Conservation (phyloP, 2,888 invertebrate genomes). For the Plagiodera versicolora region DNA sequence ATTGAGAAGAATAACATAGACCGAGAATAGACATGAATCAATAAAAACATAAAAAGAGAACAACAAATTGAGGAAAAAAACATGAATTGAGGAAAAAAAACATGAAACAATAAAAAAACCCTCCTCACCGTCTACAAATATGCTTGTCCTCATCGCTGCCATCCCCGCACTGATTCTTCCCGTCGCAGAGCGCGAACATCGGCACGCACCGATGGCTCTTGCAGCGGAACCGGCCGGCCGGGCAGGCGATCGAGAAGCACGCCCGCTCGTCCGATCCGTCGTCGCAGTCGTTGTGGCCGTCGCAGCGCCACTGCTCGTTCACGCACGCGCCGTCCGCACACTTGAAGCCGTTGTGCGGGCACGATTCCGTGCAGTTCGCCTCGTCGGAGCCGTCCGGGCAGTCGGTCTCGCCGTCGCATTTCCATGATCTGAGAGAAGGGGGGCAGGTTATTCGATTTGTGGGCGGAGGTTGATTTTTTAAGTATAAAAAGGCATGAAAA, state of each 20-base stretch:
- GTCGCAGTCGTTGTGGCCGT: slow-evolving; percentile 65
- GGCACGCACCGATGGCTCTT: slow-evolving; percentile 52
- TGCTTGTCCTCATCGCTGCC: slow-evolving; percentile 67
- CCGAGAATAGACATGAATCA: too few relatives aligned
- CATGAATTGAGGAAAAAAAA: too few relatives aligned
- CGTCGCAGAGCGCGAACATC: slow-evolving; percentile 65
- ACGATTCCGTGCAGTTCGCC: slow-evolving; percentile 65
- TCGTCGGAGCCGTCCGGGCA: slow-evolving; percentile 84
- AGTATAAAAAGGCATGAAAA: too few relatives aligned
- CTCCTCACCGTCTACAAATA: slow-evolving; percentile 39
- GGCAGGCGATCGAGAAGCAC: slow-evolving; percentile 55
- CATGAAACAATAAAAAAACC: too few relatives aligned
- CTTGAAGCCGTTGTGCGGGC: slow-evolving; percentile 56
- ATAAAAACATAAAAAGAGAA: too few relatives aligned
- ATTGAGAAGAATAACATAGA: too few relatives aligned
- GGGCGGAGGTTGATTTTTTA: too few relatives aligned
- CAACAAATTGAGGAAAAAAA: too few relatives aligned
- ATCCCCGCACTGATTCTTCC: slow-evolving; percentile 73
- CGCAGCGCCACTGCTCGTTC: slow-evolving; percentile 65
- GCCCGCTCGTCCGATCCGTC: slow-evolving; percentile 63
- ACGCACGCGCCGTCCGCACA: slow-evolving; percentile 59
- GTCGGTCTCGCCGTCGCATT: slow-evolving; percentile 57
- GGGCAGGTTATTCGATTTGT: too few relatives aligned
- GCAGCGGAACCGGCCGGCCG: slow-evolving; percentile 53
- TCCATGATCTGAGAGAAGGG: slow-evolving; percentile 30